phyloP scores from a whole-genome alignment of 1,140 invertebrate genomes.

The Plodia interpunctella region DNA sequence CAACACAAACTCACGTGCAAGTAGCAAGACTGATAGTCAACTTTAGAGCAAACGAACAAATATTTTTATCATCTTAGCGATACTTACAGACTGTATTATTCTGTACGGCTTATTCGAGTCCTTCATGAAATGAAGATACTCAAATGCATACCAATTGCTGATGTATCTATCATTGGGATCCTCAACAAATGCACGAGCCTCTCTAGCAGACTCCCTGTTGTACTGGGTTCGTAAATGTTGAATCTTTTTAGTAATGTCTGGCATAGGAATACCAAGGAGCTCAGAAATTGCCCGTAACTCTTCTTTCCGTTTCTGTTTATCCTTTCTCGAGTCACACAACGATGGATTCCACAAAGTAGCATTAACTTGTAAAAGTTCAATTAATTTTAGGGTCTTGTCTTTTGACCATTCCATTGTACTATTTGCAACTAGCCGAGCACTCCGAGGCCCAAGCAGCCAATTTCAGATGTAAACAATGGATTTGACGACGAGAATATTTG shows the following conservation, averaged over 20 bases:
- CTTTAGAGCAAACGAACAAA: background rate
- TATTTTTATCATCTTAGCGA: background rate
- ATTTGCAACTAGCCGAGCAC: constrained; percentile 28
- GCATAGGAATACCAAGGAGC: constrained; percentile 51
- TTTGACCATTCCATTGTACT: constrained; percentile 65
- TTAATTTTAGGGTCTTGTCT: constrained; percentile 64
- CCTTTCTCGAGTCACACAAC: constrained; percentile 55
- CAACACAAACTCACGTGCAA: no score
- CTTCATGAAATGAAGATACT: constrained; percentile 70
- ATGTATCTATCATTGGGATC: constrained; percentile 61
- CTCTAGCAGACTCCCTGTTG: constrained; percentile 60
- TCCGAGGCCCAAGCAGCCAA: no score
- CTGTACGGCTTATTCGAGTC: constrained; percentile 63
- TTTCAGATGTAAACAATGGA: constrained; percentile 42
- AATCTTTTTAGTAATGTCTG: constrained; percentile 66
- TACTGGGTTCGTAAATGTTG: constrained; percentile 69
- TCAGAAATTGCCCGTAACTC: constrained; percentile 58
- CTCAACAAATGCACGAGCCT: constrained; percentile 50
- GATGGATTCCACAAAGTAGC: constrained; percentile 64
- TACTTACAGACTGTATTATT: constrained; percentile 52
- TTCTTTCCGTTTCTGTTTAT: constrained; percentile 67
- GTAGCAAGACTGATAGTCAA: no score
- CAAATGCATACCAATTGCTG: constrained; percentile 71
- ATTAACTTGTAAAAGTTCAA: constrained; percentile 61
- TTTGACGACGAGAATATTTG: constrained; percentile 28